A percentile compares a stretch with the other conserved stretches of the same genome.
Conservation (phyloP, 1,140 invertebrate species). For the Odontomachus brunneus region DNA sequence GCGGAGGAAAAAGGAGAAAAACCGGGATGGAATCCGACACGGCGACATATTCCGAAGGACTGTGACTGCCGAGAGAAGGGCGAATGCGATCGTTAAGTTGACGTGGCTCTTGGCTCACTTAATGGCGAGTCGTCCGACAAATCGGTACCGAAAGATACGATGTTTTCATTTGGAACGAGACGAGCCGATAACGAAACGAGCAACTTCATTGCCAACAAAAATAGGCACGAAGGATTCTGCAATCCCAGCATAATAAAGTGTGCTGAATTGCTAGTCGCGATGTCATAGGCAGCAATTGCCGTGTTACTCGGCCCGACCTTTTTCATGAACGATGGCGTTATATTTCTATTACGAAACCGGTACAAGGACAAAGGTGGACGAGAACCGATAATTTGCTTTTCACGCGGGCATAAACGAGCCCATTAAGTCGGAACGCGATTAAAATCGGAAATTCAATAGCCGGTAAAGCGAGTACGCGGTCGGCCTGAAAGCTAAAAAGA, state of each 20-base stretch:
- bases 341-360: background rate
- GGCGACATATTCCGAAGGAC: conserved; percentile 8
- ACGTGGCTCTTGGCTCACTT: background rate
- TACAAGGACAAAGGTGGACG: background rate
- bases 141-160: conserved; percentile 10
- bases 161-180: background rate
- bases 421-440: background rate
- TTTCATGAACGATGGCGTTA: background rate
- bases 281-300: background rate
- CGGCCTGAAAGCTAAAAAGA: conserved; percentile 19
- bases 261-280: too few relatives aligned
- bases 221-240: too few relatives aligned
- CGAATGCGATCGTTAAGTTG: conserved; percentile 4
- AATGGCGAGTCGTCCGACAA: too few relatives aligned
- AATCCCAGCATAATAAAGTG: too few relatives aligned
- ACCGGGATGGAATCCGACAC: conserved; percentile 16
- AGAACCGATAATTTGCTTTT: background rate
- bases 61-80: background rate
- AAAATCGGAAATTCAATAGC: background rate
- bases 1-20: conserved; percentile 15
- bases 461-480: background rate
- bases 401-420: background rate
- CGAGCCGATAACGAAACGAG: too few relatives aligned
- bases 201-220: too few relatives aligned
- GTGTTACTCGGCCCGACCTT: background rate